Percentiles rank a stretch among this genome's conserved stretches.
phyloP scores from a whole-genome alignment of 2,797 vertebrate genomes.

The Hirundo rustica region DNA sequence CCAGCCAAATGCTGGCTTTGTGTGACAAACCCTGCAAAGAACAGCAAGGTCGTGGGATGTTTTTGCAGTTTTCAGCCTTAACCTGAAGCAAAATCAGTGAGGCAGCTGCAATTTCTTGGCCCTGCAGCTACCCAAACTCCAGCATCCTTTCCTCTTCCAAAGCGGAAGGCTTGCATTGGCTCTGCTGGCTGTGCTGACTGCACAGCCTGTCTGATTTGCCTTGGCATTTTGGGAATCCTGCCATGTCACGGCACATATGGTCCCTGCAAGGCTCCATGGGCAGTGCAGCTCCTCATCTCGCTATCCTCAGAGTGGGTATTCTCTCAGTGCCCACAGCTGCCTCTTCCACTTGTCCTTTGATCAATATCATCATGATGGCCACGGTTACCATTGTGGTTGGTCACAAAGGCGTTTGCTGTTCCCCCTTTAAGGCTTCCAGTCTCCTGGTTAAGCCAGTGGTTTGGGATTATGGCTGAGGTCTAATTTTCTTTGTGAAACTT shows the following conservation, averaged over 20 bases:
- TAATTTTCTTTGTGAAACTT: neutral
- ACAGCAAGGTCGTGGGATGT: neutral
- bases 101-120: neutral
- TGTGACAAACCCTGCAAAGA: neutral
- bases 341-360: neutral
- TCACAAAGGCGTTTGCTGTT: neutral
- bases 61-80: slow-evolving; percentile 50
- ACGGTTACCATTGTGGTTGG: neutral
- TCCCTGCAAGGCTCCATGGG: neutral
- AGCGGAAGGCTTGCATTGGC: neutral
- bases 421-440: neutral
- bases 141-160: neutral
- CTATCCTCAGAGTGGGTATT: neutral
- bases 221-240: neutral
- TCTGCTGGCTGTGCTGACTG: neutral
- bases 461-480: neutral
- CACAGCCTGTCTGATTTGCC: neutral
- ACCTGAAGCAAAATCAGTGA: neutral
- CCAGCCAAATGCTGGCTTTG: neutral
- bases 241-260: neutral
- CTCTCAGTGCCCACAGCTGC: neutral
- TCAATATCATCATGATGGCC: neutral
- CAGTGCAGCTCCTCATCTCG: neutral
- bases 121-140: neutral
- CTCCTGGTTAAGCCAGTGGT: neutral